Evolutionary conservation across 2,888 invertebrate species (phyloP), one percentile per base, ranked within the genome.

Genomic region (Archips xylosteana): DNA sequence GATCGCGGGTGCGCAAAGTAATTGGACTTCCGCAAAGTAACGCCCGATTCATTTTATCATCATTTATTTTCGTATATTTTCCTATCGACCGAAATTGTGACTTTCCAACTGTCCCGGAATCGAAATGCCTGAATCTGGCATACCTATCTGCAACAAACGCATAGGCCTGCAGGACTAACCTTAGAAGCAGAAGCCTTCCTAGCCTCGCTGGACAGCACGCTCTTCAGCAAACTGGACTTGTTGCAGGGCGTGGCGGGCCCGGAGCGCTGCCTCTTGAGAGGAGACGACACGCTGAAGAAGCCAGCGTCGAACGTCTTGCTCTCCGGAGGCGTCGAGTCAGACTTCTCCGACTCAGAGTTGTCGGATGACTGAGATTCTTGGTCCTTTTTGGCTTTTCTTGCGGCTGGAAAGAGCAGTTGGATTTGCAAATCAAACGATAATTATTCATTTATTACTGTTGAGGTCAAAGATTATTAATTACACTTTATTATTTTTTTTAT

Each of bases 261-360:
- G 71, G 70, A 71, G 2, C 77, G 77, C 3, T 83, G 82, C 9
- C 83, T 78, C 13, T 87, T 88, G n/a, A 91, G 85, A 3, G 94
- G 95, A 0, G 94, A 94, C 54, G 78, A 79, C 57, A 94, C 89
- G 73, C 82, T 78, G 86, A 94, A 94, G 87, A 94, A 95, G 0
- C 94, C 94, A 0, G 89, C 94, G 13, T 94, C 91, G 77, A 95
- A 94, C 0, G 90, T 90, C 79, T 91, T 90, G 54, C 79, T 82
- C n/a, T 78, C 78, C 3, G 47, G 39, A 5, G 70, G 61, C 0
- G 68, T 13, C 0, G 64, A 3, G 23, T 60, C 65, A 4, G 70
- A 62, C 0, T 32, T 32, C 0, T 78, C 51, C 0, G 64, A 62
- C 4, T 60, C 39, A 1, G 73, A 47, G 0, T 73, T 54, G 0